Evolutionary conservation across 2,113 vertebrate genomes (phyloP).

Genomic region (rabbit (Oryctolagus cuniculus)): DNA sequence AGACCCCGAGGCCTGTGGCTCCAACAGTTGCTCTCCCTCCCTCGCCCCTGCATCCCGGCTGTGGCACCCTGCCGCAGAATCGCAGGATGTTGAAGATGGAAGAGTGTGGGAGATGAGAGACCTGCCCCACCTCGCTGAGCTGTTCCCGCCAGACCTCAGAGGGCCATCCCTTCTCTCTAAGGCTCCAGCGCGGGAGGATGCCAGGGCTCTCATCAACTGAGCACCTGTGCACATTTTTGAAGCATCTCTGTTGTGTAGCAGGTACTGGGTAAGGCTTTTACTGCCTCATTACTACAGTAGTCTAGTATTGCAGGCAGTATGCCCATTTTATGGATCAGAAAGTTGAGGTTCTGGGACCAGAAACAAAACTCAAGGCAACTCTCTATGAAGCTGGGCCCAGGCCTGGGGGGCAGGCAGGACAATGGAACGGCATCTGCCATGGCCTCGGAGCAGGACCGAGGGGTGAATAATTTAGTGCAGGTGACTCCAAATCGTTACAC

Average conservation of each 20-base stretch:
- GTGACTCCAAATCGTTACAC: background rate
- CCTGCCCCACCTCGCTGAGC: background rate
- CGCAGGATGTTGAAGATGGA: background rate
- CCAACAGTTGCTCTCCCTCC: too few relatives aligned
- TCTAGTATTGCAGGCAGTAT: background rate
- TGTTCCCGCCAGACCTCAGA: background rate
- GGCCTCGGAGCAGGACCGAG: background rate
- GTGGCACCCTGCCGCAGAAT: background rate
- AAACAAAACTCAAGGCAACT: background rate
- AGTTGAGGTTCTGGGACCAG: slow-evolving; percentile 5
- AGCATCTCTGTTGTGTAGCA: background rate
- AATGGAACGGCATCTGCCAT: background rate
- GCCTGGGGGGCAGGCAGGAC: background rate
- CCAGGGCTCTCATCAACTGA: background rate
- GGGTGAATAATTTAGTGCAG: background rate
- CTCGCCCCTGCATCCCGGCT: background rate
- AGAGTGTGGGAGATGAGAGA: background rate
- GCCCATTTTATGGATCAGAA: background rate
- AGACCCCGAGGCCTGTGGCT: background rate
- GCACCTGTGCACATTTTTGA: background rate
- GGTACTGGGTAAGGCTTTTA: background rate
- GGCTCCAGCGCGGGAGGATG: background rate
- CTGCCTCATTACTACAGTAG: background rate
- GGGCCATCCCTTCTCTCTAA: background rate
- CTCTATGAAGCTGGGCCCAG: background rate